A percentile compares a stretch with the other conserved stretches of the same genome.
Evolutionary conservation across 2,113 vertebrate species (phyloP).

Genomic region (Forbesichthys papilliferus): DNA sequence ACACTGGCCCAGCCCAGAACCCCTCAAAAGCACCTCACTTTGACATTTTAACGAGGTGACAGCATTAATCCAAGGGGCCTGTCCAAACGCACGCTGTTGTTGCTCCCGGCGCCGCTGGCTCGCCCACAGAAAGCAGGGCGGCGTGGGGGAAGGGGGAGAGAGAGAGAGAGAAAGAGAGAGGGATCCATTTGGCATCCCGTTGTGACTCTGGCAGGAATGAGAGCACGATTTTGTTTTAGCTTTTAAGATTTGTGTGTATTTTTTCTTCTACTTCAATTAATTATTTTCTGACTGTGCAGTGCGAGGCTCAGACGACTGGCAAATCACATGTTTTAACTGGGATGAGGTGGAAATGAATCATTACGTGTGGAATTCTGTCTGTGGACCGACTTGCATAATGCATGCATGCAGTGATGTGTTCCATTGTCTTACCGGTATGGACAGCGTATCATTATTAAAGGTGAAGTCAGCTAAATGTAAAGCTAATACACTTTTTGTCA

Average conservation of each 20-base stretch:
- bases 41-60: constrained; percentile 66
- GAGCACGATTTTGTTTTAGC: constrained; percentile 34
- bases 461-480: background rate
- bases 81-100: constrained; percentile 35
- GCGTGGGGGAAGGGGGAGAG: background rate
- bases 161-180: constrained; percentile 20
- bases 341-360: constrained; percentile 6
- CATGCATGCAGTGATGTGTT: no score
- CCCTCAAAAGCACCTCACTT: constrained; percentile 60
- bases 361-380: background rate
- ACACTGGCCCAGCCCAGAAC: constrained; percentile 51
- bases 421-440: background rate
- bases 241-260: background rate
- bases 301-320: background rate
- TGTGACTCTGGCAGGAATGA: constrained; percentile 10
- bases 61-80: constrained; percentile 47
- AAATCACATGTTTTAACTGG: constrained; percentile 1
- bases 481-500: no score
- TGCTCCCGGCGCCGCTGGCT: constrained; percentile 39
- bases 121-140: constrained; percentile 11
- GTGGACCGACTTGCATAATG: background rate
- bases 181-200: constrained; percentile 39
- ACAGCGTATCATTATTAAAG: background rate
- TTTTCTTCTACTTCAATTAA: constrained; percentile 1
- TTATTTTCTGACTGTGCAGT: constrained; percentile 26